Conservation (phyloP, 2,797 vertebrate species). For the Decapterus maruadsi region DNA sequence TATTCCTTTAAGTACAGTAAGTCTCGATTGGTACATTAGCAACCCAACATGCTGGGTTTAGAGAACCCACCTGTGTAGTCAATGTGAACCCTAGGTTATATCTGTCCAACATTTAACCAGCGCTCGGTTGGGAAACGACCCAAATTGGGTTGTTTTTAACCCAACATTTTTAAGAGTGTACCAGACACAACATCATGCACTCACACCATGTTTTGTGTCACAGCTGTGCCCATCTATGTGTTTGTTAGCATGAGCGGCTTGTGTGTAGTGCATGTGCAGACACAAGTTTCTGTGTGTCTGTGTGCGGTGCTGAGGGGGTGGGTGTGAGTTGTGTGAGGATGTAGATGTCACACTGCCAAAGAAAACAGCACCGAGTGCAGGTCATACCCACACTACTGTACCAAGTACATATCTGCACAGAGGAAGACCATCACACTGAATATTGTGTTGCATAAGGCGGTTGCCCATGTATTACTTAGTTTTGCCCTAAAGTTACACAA, state of each 20-base stretch:
- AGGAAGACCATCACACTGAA: slow-evolving; percentile 27
- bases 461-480: slow-evolving; percentile 4
- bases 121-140: too few species aligned
- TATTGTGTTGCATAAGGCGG: slow-evolving; percentile 44
- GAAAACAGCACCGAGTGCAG: slow-evolving; percentile 61
- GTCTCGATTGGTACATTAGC: too few species aligned
- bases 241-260: slow-evolving; percentile 4
- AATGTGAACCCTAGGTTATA: too few species aligned
- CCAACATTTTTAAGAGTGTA: too few species aligned
- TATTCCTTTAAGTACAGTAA: too few species aligned
- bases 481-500: slow-evolving; percentile 18
- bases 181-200: neutral
- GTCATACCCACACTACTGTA: slow-evolving; percentile 66
- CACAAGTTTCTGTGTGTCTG: slow-evolving; percentile 7
- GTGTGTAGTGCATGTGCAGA: slow-evolving; percentile 6
- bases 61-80: too few species aligned
- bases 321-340: slow-evolving; percentile 52
- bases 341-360: slow-evolving; percentile 65
- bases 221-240: slow-evolving; percentile 11
- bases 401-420: slow-evolving; percentile 44
- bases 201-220: slow-evolving; percentile 1
- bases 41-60: too few species aligned
- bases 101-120: too few species aligned
- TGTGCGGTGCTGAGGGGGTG: slow-evolving; percentile 48
- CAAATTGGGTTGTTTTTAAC: too few species aligned